Evolutionary conservation across 2,888 invertebrate genomes (phyloP).

Genomic region (Pteria penguin): DNA sequence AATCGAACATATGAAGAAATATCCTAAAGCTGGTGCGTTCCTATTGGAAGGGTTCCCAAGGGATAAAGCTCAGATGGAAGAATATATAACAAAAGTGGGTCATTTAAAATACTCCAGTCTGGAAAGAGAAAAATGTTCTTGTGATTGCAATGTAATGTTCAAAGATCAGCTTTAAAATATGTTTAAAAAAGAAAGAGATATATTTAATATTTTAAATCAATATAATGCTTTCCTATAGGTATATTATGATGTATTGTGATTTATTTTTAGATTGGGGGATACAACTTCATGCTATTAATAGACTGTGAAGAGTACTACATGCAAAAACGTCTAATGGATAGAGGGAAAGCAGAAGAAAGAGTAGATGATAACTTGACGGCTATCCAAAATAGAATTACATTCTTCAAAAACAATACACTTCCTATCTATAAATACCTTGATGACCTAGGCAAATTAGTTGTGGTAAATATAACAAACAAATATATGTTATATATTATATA

Average conservation of each 20-base stretch:
- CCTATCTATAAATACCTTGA: constrained; percentile 75
- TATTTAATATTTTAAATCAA: no score
- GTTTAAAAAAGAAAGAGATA: no score
- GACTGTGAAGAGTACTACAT: constrained; percentile 76
- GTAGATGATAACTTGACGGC: constrained; percentile 72
- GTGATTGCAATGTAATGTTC: no score
- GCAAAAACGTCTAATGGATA: constrained; percentile 64
- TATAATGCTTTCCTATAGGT: no score
- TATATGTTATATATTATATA: no score
- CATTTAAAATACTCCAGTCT: neutral
- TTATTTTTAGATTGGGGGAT: constrained; percentile 74
- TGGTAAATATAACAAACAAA: constrained; percentile 73
- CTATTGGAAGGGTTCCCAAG: constrained; percentile 73
- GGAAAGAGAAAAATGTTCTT: no score
- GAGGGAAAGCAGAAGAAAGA: constrained; percentile 61
- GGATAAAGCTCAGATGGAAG: constrained; percentile 66
- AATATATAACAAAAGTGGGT: constrained; percentile 72
- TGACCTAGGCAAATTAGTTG: constrained; percentile 69
- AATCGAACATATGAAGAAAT: constrained; percentile 63
- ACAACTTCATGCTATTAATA: constrained; percentile 71
- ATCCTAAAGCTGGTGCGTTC: constrained; percentile 64
- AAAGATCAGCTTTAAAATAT: no score
- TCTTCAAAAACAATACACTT: constrained; percentile 75
- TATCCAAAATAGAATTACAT: constrained; percentile 66
- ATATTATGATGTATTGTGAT: no score